Conservation (phyloP, 2,797 vertebrate genomes). For the Presbytis comata region DNA sequence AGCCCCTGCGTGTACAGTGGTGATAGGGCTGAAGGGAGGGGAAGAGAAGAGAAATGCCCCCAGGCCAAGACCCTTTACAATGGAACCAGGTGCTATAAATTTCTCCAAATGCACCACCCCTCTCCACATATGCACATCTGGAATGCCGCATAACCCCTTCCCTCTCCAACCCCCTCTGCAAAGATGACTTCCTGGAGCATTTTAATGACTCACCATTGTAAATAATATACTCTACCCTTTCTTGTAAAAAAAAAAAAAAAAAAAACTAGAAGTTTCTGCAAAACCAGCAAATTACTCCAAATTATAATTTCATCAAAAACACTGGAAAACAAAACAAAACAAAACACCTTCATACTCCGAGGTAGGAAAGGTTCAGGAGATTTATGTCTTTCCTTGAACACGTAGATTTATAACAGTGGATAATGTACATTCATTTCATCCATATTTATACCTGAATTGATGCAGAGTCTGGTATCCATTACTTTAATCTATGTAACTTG, state of each 20-base stretch:
- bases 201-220: conserved; percentile 81
- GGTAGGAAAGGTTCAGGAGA: conserved; percentile 82
- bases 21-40: conserved; percentile 32
- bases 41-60: conserved; percentile 45
- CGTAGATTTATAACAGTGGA: conserved; percentile 83
- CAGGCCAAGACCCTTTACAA: conserved; percentile 58
- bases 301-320: conserved; percentile 81
- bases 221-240: conserved; percentile 77
- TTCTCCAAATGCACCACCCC: conserved; percentile 48
- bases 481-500: conserved; percentile 88
- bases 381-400: conserved; percentile 86
- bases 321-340: conserved; percentile 67
- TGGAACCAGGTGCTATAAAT: conserved; percentile 73
- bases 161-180: conserved; percentile 54
- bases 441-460: conserved; percentile 87
- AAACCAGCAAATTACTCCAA: conserved; percentile 80
- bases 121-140: conserved; percentile 66
- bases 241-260: conserved; percentile 58
- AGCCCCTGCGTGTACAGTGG: not conserved
- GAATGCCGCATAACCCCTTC: conserved; percentile 66
- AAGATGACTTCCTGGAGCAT: conserved; percentile 68
- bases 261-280: conserved; percentile 76
- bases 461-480: conserved; percentile 86
- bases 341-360: conserved; percentile 75
- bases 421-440: conserved; percentile 86